Base-by-base conservation (phyloP, 2,888 invertebrate species). In the Drosophila affinis region DNA sequence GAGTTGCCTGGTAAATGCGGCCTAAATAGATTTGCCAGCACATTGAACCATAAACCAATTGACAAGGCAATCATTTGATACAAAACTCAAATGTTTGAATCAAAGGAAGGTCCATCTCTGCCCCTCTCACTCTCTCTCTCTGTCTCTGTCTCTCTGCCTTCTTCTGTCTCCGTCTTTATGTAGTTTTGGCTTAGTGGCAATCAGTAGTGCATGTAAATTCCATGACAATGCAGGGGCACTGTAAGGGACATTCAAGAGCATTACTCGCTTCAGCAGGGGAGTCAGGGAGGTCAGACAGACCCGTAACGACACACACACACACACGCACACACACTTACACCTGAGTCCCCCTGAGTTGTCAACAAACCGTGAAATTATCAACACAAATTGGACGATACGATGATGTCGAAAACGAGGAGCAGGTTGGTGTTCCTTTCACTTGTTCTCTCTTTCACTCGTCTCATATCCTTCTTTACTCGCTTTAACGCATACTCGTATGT, bases 351-450 rank as follows among this genome's bases (percentile, higher is more conserved):
- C 90, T 88, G 89, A 88, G 84, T 89, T 84, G 78, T 86, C 89
- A 89, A 87, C 90, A 87, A 89, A 89, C 79, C 88, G 89, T 88
- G 90, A 88, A 89, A 88, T 89, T 89, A 84, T 89, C 86, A 77
- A 84, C 84, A 78, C 77, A 85, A 87, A 87, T 83, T 81, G 81
- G 85, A 88, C 80, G 65, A 74, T 62, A 88, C 80, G 65, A 74
- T 62, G 70, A 78, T 72, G 59, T 67, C 62, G 59, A 78, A 63
- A 72, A 72, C 62, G 57, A 64, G 64, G 21, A 62, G 58, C 56
- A 73, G 74, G 55, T 65, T 21, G 21, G 21, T 21, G 21, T 3
- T 67, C 32, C 47, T 68, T 51, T 51, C 59, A 44, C 73, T 62
- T 52, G 55, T 71, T 72, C 56, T 71, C 62, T 44, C 54, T 71